phyloP scores from a whole-genome alignment of 2,113 vertebrate genomes.

The Prinia subflava region DNA sequence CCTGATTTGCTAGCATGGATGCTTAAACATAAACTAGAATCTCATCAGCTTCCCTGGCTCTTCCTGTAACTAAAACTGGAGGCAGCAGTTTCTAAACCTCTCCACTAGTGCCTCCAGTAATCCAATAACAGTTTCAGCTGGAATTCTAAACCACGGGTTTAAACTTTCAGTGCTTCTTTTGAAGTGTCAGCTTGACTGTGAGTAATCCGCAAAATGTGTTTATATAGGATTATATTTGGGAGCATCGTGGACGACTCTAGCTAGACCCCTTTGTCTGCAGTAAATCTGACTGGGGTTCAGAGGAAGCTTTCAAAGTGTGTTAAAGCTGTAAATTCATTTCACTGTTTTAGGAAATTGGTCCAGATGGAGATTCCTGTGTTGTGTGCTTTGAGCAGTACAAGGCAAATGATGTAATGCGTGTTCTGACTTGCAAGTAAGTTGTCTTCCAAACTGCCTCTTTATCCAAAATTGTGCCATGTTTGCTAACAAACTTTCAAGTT shows the following conservation, averaged over 20 bases:
- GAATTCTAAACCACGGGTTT: background rate
- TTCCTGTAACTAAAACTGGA: background rate
- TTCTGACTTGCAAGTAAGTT: slow-evolving; percentile 90
- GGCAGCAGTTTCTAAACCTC: background rate
- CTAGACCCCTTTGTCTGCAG: background rate
- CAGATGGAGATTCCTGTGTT: slow-evolving; percentile 83
- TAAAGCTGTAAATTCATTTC: background rate
- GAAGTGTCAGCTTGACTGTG: background rate
- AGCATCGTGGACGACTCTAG: background rate
- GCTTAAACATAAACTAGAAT: background rate
- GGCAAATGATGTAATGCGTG: slow-evolving; percentile 84
- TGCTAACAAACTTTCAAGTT: background rate
- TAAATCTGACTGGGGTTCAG: background rate
- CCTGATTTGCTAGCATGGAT: background rate
- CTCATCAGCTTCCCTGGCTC: background rate
- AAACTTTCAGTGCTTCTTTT: background rate
- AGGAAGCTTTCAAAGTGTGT: background rate
- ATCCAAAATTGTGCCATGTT: background rate
- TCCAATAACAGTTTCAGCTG: background rate
- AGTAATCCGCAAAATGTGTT: background rate
- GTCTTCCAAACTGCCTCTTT: background rate
- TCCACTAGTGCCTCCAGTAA: background rate
- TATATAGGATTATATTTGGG: background rate
- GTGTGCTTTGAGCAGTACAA: slow-evolving; percentile 91
- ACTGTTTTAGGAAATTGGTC: slow-evolving; percentile 74